Base-by-base conservation (phyloP, 2,797 vertebrate genomes). In the Acrossocheilus fasciatus region DNA sequence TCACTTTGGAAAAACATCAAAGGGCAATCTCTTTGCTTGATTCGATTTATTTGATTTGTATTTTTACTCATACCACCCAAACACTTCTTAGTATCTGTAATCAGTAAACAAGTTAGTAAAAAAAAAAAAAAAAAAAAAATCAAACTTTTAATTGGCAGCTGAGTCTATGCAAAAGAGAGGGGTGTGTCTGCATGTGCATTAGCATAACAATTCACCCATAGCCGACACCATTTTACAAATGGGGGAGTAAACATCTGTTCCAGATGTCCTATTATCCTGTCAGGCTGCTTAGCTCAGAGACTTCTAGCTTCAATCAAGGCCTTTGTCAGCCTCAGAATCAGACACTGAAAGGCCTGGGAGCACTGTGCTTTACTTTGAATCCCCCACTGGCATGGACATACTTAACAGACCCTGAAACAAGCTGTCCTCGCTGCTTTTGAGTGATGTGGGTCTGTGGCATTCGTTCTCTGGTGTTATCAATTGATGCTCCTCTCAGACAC, bases 101-200 rank as follows among this genome's bases (percentile, higher is more conserved):
- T 86, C 88, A 81, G 41, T 36, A 69, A 64, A 86, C 43, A 66
- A 86, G 81, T 89, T 81, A 52, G 34, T 14, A 18, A 82, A 87
- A 84, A 23, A 73, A 20, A 18, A 82, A 87, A 84, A 23, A 73
- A 20, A 77, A 45, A 77, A 82, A 70, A 73, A 85, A 80, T 54
- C 85, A 69, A 86, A 91, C 87, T 88, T 95, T 95, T 95, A 95
- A 95, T 94, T 94, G 91, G 91, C 86, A 89, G 89, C 86, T 20
- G 84, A 89, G 72, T 80, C 88, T 91, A 91, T 89, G 88, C 84
- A 73, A 87, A 88, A 91, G 90, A 91, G 90, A 91, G 90, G 92
- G 92, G 89, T 82, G 90, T 90, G 88, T 93, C 89, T 87, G 83
- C 73, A 52, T 91, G 88, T 81, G 85, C 88, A 87, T 92, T 83